Evolutionary conservation across 2,888 invertebrate species (phyloP).

Genomic region (Pollenia griseotomentosa): DNA sequence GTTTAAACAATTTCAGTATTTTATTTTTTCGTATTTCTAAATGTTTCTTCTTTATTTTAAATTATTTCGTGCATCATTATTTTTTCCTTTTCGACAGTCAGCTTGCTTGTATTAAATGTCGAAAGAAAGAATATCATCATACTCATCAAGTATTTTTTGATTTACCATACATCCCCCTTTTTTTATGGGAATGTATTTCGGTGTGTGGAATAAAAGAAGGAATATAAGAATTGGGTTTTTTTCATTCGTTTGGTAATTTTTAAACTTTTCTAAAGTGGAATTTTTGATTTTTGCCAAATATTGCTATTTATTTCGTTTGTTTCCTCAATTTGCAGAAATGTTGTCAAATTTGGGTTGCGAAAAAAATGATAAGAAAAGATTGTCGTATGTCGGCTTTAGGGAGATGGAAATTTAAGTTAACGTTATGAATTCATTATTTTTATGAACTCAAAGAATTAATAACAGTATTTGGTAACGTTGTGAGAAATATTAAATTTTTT

Average conservation of each 20-base stretch:
- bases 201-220: not conserved
- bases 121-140: slow-evolving; percentile 18
- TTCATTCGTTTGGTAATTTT: not conserved
- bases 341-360: not conserved
- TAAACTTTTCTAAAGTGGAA: not conserved
- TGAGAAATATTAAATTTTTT: not conserved
- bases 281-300: slow-evolving; percentile 40
- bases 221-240: not conserved
- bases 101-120: slow-evolving; percentile 35
- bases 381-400: too few species aligned
- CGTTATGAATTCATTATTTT: slow-evolving; percentile 29
- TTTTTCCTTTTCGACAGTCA: slow-evolving; percentile 11
- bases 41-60: slow-evolving; percentile 12
- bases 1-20: slow-evolving; percentile 24
- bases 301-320: slow-evolving; percentile 29
- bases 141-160: slow-evolving; percentile 45
- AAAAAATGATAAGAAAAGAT: not conserved
- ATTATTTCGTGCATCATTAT: slow-evolving; percentile 59
- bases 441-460: slow-evolving; percentile 4
- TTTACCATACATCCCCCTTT: slow-evolving; percentile 25
- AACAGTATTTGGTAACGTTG: not conserved
- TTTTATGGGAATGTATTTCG: slow-evolving; percentile 9
- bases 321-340: slow-evolving; percentile 19
- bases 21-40: not conserved
- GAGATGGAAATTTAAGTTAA: not conserved